A percentile compares a stretch with the other conserved stretches of the same genome.
Evolutionary conservation across 1,140 invertebrate genomes (phyloP).

Genomic region (Heliconius hewitsoni): DNA sequence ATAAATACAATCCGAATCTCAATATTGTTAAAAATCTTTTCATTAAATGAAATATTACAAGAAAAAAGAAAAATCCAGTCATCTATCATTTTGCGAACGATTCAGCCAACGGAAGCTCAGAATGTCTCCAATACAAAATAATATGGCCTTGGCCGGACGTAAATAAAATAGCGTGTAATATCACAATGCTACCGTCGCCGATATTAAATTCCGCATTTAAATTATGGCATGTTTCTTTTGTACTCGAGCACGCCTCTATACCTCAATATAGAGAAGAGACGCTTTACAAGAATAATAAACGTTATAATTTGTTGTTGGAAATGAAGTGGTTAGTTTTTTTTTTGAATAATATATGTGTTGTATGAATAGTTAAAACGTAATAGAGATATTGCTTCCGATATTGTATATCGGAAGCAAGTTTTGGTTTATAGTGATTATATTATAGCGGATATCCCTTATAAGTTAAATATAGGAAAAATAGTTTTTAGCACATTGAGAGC

Average conservation of each 20-base stretch:
- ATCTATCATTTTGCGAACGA: conserved; percentile 60
- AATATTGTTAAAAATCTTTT: neutral
- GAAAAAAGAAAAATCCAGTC: conserved; percentile 12
- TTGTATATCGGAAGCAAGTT: neutral
- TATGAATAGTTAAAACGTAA: neutral
- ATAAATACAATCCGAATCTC: neutral
- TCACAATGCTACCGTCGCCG: conserved; percentile 29
- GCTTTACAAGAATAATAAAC: conserved; percentile 4
- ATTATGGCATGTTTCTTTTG: conserved; percentile 41
- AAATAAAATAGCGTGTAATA: conserved; percentile 40
- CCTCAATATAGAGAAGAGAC: conserved; percentile 16
- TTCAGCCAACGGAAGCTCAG: conserved; percentile 56
- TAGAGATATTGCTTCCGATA: too few species aligned
- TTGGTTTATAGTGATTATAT: neutral
- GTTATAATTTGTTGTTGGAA: neutral
- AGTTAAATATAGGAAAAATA: too few species aligned
- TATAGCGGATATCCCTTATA: too few species aligned
- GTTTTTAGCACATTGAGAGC: too few species aligned
- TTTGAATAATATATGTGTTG: neutral
- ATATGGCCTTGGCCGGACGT: conserved; percentile 39
- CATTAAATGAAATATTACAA: neutral
- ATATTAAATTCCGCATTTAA: conserved; percentile 46
- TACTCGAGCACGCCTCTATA: conserved; percentile 20
- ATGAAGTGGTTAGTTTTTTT: neutral
- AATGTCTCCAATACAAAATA: conserved; percentile 59